A percentile compares a stretch with the other conserved stretches of the same genome.
These are phyloP conservation scores for Macaca fascicularis DNA, from an alignment of 2,113 vertebrate species.

Conservation along the genomic window T2T-MFA8v1.1 NC_088377.1:180696501-180697000, in stretches of 20 bases:
- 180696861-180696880: background rate
- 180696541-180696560: background rate
- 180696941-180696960: background rate
- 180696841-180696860: background rate
- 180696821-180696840: background rate
- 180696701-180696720: background rate
- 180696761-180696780: background rate
- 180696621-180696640: background rate
- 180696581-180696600: background rate
- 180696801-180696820: background rate
- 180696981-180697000: background rate
- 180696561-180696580: background rate
- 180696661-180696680: background rate
- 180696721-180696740: background rate
- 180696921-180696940: background rate
- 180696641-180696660: background rate
- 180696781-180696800: background rate
- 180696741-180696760: background rate
- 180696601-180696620: conserved; percentile 32
- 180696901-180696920: background rate
- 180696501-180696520: conserved; percentile 32
- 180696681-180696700: background rate
- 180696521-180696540: background rate
- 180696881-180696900: background rate
- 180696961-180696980: background rate